These are phyloP conservation scores for Tipula lateralis DNA, from an alignment of 2,888 invertebrate genomes.

Conservation along the genomic window DNA sequence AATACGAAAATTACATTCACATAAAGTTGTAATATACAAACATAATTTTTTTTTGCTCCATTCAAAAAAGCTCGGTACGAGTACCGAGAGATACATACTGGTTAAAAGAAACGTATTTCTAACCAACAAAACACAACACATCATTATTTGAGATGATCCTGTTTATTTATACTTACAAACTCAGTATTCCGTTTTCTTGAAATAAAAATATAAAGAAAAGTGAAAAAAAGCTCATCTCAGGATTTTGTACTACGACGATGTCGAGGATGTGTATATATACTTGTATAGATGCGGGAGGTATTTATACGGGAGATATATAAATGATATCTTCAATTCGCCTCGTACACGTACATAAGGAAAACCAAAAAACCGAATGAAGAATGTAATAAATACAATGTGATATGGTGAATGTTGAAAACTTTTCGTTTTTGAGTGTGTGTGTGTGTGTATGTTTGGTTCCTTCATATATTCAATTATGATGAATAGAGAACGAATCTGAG, in stretches of 20 bases:
- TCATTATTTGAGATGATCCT: not conserved
- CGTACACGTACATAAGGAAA: not conserved
- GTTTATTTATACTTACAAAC: not conserved
- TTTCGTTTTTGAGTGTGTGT: too few relatives aligned
- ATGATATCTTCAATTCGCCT: not conserved
- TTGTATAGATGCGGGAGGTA: not conserved
- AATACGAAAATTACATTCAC: not conserved
- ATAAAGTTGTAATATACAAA: not conserved
- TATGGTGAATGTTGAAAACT: not conserved
- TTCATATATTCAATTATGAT: slow-evolving; percentile 6
- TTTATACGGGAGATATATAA: not conserved
- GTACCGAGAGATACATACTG: not conserved
- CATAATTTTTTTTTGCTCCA: not conserved
- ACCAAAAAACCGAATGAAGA: not conserved
- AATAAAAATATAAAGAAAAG: not conserved
- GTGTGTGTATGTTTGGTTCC: not conserved
- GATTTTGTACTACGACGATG: not conserved
- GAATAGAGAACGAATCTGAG: slow-evolving; percentile 6
- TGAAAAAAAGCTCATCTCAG: not conserved
- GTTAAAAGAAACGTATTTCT: not conserved
- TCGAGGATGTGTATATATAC: too few relatives aligned
- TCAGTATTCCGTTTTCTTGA: not conserved
- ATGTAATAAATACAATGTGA: slow-evolving; percentile 20
- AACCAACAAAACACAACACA: not conserved
- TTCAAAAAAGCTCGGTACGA: not conserved